Base-by-base conservation (phyloP, 2,113 vertebrate genomes). In the Ondatra zibethicus region DNA sequence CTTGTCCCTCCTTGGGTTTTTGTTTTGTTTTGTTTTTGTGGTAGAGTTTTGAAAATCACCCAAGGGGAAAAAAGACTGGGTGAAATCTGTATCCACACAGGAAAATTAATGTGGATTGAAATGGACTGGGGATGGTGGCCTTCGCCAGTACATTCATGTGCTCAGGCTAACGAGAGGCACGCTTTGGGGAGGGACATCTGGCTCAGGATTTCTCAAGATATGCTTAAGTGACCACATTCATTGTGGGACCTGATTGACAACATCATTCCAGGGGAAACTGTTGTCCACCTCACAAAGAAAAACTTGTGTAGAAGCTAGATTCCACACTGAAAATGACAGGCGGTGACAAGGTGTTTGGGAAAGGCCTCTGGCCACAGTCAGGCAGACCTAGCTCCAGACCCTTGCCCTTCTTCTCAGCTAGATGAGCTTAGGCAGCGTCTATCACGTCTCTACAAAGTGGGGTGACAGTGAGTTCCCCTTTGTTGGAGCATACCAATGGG, bases 21-120 rank as follows among this genome's bases (percentile, higher is more conserved):
- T 94, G 75, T 96, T 97, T 97, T 96, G 84, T 96, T 72, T 17
- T 96, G 68, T 84, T 97, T 92, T 93, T 88, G 91, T 92, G 76
- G n/a, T 88, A 86, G 94, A 97, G 87, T 97, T 96, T 93, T 94
- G 75, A 96, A 97, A 97, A 94, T 96, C 93, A 95, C 82, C 89
- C 87, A 89, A 87, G 70, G 70, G 81, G 55, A 23, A 66, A 87
- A 85, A n/a, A 58, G 93, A 88, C 58, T 76, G 92, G 73, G 68
- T 96, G 68, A 89, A 58, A 87, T 96, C 72, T 94, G 70, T 70
- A 92, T 21, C 91, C 77, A 91, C 89, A 78, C 77, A 63, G 81
- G 96, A 77, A 97, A 97, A 93, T 94, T 42, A 93, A 94, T 65
- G 85, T 88, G 87, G 96, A 86, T 82, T 90, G 45, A 88, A 93